These are phyloP conservation scores for Brachyptera risi DNA, from an alignment of 2,888 invertebrate genomes.

Conservation along the genomic window DNA sequence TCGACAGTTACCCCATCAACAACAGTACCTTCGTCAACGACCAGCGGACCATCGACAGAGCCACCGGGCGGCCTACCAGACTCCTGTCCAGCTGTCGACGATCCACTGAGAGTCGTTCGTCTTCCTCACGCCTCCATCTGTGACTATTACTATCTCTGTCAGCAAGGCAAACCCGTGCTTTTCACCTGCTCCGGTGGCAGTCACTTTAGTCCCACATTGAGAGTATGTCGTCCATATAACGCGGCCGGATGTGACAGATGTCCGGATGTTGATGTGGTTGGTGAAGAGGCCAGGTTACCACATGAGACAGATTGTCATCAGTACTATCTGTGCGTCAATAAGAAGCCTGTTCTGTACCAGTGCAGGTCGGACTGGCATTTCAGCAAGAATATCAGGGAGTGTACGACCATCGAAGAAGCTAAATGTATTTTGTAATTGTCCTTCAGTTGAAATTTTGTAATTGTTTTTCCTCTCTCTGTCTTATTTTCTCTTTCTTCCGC, in stretches of 20 bases:
- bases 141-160: constrained; percentile 1
- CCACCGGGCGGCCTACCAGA: not conserved
- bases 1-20: not conserved
- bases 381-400: not conserved
- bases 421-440: not conserved
- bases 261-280: not conserved
- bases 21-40: not conserved
- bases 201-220: constrained; percentile 1
- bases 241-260: not conserved
- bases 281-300: not conserved
- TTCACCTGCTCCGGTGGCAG: not conserved
- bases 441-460: too few species aligned
- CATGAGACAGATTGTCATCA: not conserved
- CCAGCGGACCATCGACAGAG: not conserved
- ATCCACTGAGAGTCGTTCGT: not conserved
- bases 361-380: not conserved
- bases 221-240: not conserved
- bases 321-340: not conserved
- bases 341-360: not conserved
- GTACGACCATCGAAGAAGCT: not conserved
- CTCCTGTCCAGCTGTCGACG: not conserved
- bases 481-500: too few species aligned
- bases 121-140: constrained; percentile 3
- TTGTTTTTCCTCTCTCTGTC: too few species aligned
- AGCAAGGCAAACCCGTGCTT: not conserved